phyloP scores from a whole-genome alignment of 1,140 invertebrate genomes.

The Drosophila bocki region DNA sequence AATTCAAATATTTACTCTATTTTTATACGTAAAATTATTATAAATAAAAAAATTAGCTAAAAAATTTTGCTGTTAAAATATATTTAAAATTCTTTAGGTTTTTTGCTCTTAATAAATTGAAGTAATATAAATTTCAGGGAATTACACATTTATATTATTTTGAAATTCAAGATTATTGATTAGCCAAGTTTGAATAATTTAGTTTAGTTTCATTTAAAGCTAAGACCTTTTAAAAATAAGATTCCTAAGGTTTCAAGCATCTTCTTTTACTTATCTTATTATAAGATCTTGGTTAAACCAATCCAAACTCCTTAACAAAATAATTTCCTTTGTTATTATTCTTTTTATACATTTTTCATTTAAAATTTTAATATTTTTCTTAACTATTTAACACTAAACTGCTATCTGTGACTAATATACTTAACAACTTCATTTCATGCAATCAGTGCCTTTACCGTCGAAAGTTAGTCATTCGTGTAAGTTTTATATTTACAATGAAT shows the following conservation, averaged over 20 bases:
- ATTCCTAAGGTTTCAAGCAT: not conserved
- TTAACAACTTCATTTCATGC: slow-evolving; percentile 56
- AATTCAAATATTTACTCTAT: not conserved
- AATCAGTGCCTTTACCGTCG: slow-evolving; percentile 86
- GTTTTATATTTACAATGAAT: slow-evolving; percentile 32
- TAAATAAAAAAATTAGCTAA: not conserved
- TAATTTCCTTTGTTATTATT: not conserved
- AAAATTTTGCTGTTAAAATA: not conserved
- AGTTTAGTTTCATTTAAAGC: not conserved
- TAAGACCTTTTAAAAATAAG: not conserved
- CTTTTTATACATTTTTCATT: not conserved
- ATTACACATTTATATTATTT: not conserved
- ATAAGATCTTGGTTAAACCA: not conserved
- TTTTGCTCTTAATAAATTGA: too few relatives aligned
- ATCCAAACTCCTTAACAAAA: not conserved
- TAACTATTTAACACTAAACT: not conserved
- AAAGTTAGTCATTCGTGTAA: slow-evolving; percentile 83
- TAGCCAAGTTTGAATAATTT: not conserved
- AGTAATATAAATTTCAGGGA: too few relatives aligned
- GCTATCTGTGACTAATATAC: slow-evolving; percentile 24
- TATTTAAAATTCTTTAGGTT: not conserved
- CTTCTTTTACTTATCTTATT: not conserved
- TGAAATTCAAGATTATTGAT: too few relatives aligned
- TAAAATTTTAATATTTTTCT: not conserved
- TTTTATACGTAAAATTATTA: not conserved